Evolutionary conservation across 2,888 invertebrate genomes (phyloP).

Genomic region (Cephonodes hylas): DNA sequence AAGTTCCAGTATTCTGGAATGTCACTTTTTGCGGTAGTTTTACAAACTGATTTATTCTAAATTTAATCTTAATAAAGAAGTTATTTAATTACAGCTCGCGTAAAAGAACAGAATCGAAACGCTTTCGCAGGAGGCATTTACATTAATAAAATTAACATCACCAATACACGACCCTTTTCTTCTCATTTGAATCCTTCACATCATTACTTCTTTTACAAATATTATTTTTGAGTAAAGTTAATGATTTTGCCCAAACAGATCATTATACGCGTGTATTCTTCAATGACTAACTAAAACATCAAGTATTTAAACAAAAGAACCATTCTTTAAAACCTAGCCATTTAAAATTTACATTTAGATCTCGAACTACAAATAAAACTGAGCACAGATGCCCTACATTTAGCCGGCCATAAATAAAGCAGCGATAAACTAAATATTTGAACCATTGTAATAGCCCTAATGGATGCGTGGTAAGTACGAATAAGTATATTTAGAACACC

Average conservation of each 20-base stretch:
- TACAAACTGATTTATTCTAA: too few relatives aligned
- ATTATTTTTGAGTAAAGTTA: neutral
- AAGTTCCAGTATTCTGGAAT: too few relatives aligned
- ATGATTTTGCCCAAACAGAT: too few relatives aligned
- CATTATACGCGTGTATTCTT: too few relatives aligned
- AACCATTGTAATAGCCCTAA: neutral
- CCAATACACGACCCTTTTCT: neutral
- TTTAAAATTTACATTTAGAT: neutral
- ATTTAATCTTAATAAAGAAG: too few relatives aligned
- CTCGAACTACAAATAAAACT: neutral
- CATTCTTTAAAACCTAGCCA: neutral
- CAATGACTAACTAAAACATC: neutral
- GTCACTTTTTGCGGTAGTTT: too few relatives aligned
- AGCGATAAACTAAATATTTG: constrained; percentile 7
- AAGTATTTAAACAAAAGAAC: neutral
- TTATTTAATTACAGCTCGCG: too few relatives aligned
- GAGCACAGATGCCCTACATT: neutral
- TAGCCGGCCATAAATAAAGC: constrained; percentile 6
- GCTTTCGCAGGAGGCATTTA: neutral
- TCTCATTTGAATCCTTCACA: neutral
- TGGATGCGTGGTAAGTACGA: neutral
- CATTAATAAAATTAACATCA: neutral
- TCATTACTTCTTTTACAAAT: neutral
- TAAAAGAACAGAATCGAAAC: neutral
- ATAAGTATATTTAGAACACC: neutral